phyloP scores from a whole-genome alignment of 2,888 invertebrate species.

The Folsomia candida region DNA sequence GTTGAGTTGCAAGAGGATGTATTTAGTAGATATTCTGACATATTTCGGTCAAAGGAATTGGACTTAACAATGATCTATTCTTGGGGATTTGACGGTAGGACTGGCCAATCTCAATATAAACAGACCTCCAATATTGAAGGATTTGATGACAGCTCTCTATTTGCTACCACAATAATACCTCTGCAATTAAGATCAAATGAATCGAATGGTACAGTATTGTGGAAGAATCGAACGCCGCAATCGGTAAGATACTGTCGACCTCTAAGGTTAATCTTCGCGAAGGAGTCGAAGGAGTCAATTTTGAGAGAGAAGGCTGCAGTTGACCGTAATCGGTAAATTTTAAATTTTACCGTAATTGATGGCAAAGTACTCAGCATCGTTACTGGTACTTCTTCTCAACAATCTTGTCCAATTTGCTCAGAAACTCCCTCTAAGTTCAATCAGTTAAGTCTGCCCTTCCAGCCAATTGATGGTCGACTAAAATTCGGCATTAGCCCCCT shows the following conservation, averaged over 20 bases:
- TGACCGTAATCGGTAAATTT: not conserved
- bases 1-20: no score
- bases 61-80: no score
- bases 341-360: not conserved
- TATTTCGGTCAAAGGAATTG: no score
- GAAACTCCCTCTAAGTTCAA: not conserved
- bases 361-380: not conserved
- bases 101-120: no score
- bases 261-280: not conserved
- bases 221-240: not conserved
- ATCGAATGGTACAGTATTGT: not conserved
- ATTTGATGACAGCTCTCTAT: no score
- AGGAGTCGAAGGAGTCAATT: not conserved
- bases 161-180: not conserved
- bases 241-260: not conserved
- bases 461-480: not conserved
- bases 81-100: no score
- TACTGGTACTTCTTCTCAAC: not conserved
- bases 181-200: not conserved
- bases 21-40: no score
- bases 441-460: not conserved
- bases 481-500: not conserved
- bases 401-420: not conserved
- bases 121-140: no score
- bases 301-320: not conserved